These are phyloP conservation scores for Erythrocercus mccallii DNA, from an alignment of 2,113 vertebrate species.

Conservation along the genomic window DNA sequence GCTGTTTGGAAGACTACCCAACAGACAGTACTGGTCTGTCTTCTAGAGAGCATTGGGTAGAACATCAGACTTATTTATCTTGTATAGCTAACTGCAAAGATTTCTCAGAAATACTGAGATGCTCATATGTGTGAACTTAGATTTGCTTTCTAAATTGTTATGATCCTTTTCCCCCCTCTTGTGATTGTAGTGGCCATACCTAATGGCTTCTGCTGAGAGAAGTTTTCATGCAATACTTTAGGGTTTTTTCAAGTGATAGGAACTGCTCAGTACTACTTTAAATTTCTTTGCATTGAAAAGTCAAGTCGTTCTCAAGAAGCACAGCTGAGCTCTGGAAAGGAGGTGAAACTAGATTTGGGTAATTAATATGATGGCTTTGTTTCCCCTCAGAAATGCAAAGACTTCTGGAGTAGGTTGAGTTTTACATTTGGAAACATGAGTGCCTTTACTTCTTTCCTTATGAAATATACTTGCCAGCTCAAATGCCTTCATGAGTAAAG, in stretches of 20 bases:
- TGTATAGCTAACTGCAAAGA: neutral
- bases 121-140: neutral
- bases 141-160: slow-evolving; percentile 7
- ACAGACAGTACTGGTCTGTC: neutral
- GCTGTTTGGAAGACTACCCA: slow-evolving; percentile 41
- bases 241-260: neutral
- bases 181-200: slow-evolving; percentile 1
- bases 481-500: slow-evolving; percentile 41
- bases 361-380: neutral
- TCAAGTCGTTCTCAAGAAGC: slow-evolving; percentile 60
- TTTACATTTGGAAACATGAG: slow-evolving; percentile 66
- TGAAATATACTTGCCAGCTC: slow-evolving; percentile 52
- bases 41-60: neutral
- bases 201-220: slow-evolving; percentile 9
- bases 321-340: slow-evolving; percentile 53
- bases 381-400: slow-evolving; percentile 42
- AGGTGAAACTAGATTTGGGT: slow-evolving; percentile 49
- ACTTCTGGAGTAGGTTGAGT: slow-evolving; percentile 26
- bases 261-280: slow-evolving; percentile 43
- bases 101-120: slow-evolving; percentile 1
- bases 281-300: slow-evolving; percentile 43
- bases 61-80: slow-evolving; percentile 17
- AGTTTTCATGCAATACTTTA: slow-evolving; percentile 36
- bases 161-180: neutral
- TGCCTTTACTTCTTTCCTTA: slow-evolving; percentile 74